Conservation (phyloP, 2,113 vertebrate species). For the Platysternon megacephalum region DNA sequence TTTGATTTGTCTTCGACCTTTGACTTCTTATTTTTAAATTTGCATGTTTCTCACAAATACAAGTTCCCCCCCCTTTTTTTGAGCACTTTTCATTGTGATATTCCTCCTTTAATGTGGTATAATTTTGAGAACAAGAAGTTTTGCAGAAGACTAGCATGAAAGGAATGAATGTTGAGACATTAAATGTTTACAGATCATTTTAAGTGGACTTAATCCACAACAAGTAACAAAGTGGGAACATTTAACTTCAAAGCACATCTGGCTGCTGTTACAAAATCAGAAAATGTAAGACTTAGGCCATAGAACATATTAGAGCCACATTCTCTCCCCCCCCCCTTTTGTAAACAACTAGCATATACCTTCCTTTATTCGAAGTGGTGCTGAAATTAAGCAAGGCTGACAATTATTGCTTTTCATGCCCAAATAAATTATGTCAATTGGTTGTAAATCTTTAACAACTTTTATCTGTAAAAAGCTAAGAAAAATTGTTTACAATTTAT, state of each 20-base stretch:
- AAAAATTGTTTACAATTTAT: neutral
- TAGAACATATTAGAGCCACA: conserved; percentile 73
- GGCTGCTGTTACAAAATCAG: conserved; percentile 83
- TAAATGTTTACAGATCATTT: conserved; percentile 79
- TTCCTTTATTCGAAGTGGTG: conserved; percentile 40
- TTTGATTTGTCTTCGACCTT: conserved; percentile 71
- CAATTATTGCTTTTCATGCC: conserved; percentile 5
- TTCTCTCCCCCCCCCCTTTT: conserved; percentile 21
- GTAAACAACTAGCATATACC: conserved; percentile 52
- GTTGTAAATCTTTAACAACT: conserved; percentile 8
- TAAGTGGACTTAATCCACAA: conserved; percentile 80
- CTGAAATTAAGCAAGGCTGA: conserved; percentile 15
- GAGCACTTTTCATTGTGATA: conserved; percentile 72
- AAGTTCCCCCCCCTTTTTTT: conserved; percentile 15
- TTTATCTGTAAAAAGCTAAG: conserved; percentile 9
- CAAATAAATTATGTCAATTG: conserved; percentile 30
- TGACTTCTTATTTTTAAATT: conserved; percentile 68
- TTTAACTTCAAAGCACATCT: conserved; percentile 86
- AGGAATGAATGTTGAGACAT: conserved; percentile 71
- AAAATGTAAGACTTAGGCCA: conserved; percentile 76
- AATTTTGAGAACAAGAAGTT: conserved; percentile 73
- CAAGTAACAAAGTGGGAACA: conserved; percentile 85
- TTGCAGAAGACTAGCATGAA: conserved; percentile 71
- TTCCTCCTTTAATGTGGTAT: conserved; percentile 72
- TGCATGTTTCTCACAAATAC: conserved; percentile 67